phyloP scores from a whole-genome alignment of 2,113 vertebrate species.

The Gallinago undulata region DNA sequence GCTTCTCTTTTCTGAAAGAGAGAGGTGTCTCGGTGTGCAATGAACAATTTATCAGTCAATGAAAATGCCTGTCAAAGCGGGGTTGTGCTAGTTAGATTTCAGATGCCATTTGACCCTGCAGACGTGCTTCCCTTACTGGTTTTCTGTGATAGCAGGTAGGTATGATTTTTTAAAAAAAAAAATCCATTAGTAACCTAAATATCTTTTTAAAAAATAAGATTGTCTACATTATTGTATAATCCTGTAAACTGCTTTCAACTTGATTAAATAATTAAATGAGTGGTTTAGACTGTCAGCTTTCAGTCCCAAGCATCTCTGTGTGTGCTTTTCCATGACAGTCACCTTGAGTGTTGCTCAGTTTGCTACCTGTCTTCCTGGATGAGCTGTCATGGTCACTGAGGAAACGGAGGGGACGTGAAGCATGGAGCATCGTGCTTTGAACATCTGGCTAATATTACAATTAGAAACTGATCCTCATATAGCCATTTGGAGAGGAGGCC shows the following conservation, averaged over 20 bases:
- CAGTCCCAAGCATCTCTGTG: not conserved
- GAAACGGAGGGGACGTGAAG: not conserved
- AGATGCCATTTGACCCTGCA: not conserved
- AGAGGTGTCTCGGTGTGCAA: not conserved
- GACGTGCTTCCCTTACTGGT: not conserved
- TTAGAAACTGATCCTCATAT: not conserved
- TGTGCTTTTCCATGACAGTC: not conserved
- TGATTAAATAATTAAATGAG: not conserved
- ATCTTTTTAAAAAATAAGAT: not conserved
- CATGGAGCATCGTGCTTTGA: not conserved
- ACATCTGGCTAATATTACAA: not conserved
- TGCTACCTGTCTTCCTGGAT: not conserved
- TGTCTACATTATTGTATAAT: not conserved
- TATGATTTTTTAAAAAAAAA: not conserved
- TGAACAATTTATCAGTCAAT: not conserved
- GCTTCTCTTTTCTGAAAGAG: not conserved
- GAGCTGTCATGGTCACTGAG: not conserved
- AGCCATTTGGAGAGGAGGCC: not conserved
- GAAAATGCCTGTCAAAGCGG: not conserved
- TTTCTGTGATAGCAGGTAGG: not conserved
- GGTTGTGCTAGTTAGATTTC: not conserved
- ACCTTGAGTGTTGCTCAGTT: not conserved
- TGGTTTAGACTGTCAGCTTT: not conserved
- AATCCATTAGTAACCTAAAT: not conserved
- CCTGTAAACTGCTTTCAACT: not conserved